A percentile compares a stretch with the other conserved stretches of the same genome.
phyloP scores from a whole-genome alignment of 1,140 invertebrate species.

The Anastatus disparis region DNA sequence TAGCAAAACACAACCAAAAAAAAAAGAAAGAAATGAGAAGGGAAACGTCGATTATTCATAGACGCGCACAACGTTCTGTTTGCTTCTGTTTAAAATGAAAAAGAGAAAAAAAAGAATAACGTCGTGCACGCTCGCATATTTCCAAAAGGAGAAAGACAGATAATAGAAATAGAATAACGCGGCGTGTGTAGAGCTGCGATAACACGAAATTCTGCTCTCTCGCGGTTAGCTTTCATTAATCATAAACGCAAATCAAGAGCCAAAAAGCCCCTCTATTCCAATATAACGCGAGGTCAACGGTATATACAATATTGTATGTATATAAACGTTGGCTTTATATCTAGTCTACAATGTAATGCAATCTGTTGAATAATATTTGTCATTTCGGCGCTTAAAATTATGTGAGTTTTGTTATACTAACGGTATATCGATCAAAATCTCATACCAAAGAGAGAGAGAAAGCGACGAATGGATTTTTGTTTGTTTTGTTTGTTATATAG shows the following conservation, averaged over 20 bases:
- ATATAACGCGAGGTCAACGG: too few species aligned
- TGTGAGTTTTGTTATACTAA: too few species aligned
- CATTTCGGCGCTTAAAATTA: conserved; percentile 1
- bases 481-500: too few species aligned
- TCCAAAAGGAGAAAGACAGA: too few species aligned
- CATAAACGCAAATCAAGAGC: conserved; percentile 9
- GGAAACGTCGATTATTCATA: conserved; percentile 37
- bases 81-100: too few species aligned
- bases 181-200: conserved; percentile 8
- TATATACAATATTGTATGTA: too few species aligned
- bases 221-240: conserved; percentile 26
- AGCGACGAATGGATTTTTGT: too few species aligned
- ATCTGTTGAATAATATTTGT: conserved; percentile 41
- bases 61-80: conserved; percentile 22
- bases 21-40: neutral
- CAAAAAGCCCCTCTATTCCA: neutral
- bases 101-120: neutral
- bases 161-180: too few species aligned
- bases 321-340: too few species aligned
- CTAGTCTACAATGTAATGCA: conserved; percentile 5
- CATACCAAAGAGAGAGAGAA: too few species aligned
- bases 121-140: conserved; percentile 17
- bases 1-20: conserved; percentile 30
- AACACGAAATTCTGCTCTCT: conserved; percentile 14
- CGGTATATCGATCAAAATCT: too few species aligned